phyloP scores from a whole-genome alignment of 2,888 invertebrate species.

The Lithophane socia region DNA sequence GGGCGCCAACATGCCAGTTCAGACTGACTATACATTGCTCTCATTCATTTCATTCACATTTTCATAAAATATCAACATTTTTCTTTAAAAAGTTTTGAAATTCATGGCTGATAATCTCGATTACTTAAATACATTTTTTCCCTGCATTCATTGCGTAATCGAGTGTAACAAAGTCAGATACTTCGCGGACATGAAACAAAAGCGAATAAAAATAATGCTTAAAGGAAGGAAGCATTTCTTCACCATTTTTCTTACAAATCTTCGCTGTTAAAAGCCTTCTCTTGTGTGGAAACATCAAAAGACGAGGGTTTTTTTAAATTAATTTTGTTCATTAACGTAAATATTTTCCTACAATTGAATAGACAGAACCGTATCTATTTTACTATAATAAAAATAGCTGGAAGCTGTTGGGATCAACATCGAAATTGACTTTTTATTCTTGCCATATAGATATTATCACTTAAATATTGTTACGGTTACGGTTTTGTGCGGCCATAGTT shows the following conservation, averaged over 20 bases:
- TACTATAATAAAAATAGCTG: not conserved
- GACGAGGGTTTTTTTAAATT: not conserved
- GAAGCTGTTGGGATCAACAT: not conserved
- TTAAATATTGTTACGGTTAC: no score
- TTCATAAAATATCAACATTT: not conserved
- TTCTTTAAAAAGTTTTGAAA: not conserved
- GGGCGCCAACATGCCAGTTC: not conserved
- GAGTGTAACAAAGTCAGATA: conserved; percentile 31
- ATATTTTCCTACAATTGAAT: not conserved
- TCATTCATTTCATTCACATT: not conserved
- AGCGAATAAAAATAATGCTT: conserved; percentile 39
- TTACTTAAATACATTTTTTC: not conserved
- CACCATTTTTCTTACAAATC: conserved; percentile 17
- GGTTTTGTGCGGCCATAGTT: no score
- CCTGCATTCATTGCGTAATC: conserved; percentile 32
- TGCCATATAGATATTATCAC: no score
- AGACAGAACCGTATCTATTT: not conserved
- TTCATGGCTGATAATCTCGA: not conserved
- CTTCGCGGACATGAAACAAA: conserved; percentile 29
- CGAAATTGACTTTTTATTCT: not conserved
- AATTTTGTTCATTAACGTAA: conserved; percentile 1
- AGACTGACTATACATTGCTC: not conserved
- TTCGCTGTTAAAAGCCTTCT: conserved; percentile 16
- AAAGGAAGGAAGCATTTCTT: conserved; percentile 28
- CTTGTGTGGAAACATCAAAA: conserved; percentile 29